Base-by-base conservation (phyloP, 2,113 vertebrate species). In the Falco punctatus region DNA sequence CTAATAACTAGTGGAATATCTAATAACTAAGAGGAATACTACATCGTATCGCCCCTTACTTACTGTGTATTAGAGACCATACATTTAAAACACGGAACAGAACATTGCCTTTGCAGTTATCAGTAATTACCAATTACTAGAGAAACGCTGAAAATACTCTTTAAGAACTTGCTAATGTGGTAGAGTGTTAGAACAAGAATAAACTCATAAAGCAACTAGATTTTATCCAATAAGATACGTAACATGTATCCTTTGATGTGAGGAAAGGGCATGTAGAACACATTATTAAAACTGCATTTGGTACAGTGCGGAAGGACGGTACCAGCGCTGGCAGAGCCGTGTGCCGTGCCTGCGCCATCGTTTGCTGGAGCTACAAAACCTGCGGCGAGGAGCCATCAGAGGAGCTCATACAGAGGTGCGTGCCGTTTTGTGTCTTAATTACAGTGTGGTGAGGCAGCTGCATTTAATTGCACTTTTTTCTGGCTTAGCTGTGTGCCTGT, bases 171-270 rank as follows among this genome's bases (percentile, higher is more conserved):
- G 38, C 24, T 79, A 42, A 72, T 84, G 69, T n/a, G 15, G 22
- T 6, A 32, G 55, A 38, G 6, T 1, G 3, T 30, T 35, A 30
- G 51, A 49, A 28, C 14, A 71, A 33, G 52, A 66, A 51, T 18
- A 64, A 92, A 24, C 49, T 55, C 28, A 5, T 20, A 22, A 46
- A 49, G 38, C 28, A 27, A 58, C 17, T 20, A 1, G 0, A 5
- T 33, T 40, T 38, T 40, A 30, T 27, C 44, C 9, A 6, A 0
- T 7, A 3, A 61, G 27, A 16, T 17, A 2, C 0, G 4, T 20
- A n/a, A 46, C 18, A 58, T 57, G 22, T 22, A 69, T 49, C 59
- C 8, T 22, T 30, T 14, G 52, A 1, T 38, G 38, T 12, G 22
- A 38, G 30, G 32, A 70, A 81, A 23, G 11, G 48, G 7, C 6